Evolutionary conservation across 2,113 vertebrate species (phyloP).

Genomic region (Pedionomus torquatus): DNA sequence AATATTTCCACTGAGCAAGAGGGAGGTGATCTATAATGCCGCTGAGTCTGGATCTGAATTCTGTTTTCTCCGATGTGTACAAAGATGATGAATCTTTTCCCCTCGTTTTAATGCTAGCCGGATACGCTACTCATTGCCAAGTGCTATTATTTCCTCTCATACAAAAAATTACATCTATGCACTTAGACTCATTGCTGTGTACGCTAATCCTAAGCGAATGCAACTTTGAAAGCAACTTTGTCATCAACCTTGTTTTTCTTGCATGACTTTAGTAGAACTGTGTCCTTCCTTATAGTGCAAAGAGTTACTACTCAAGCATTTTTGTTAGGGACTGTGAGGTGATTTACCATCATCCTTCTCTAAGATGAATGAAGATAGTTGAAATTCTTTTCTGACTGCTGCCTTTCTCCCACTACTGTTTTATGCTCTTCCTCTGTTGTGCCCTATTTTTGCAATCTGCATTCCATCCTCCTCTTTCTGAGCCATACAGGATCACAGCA

Average conservation of each 20-base stretch:
- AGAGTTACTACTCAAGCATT: neutral
- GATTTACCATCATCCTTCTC: neutral
- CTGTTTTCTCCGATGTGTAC: neutral
- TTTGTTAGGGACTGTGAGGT: neutral
- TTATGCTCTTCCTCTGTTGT: neutral
- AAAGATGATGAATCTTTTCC: neutral
- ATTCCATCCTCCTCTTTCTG: neutral
- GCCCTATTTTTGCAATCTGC: neutral
- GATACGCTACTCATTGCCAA: neutral
- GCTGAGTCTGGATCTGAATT: neutral
- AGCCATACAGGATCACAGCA: neutral
- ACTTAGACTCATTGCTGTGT: neutral
- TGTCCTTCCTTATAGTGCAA: neutral
- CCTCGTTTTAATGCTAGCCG: neutral
- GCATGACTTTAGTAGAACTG: neutral
- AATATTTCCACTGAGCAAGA: neutral
- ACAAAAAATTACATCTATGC: neutral
- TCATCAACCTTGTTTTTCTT: neutral
- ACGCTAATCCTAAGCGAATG: neutral
- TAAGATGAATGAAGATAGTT: neutral
- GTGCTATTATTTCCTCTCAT: neutral
- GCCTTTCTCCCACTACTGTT: neutral
- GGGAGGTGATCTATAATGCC: neutral
- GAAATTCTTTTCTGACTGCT: neutral
- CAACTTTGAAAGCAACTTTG: neutral